These are phyloP conservation scores for Xylocampa areola DNA, from an alignment of 2,888 invertebrate species.

Conservation along the genomic window DNA sequence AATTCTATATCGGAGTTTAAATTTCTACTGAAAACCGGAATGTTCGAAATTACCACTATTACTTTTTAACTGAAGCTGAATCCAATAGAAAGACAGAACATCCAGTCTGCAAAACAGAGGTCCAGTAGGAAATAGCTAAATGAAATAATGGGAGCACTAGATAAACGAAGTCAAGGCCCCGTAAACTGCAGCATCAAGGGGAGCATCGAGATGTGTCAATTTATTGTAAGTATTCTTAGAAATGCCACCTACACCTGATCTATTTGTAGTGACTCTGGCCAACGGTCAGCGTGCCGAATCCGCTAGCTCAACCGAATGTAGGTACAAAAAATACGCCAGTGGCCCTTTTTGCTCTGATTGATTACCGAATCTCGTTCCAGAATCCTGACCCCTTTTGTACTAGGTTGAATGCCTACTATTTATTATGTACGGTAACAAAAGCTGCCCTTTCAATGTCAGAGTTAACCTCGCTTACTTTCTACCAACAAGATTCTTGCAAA, in stretches of 20 bases:
- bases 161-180: conserved; percentile 61
- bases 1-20: no score
- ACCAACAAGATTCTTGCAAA: not conserved
- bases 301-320: conserved; percentile 55
- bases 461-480: not conserved
- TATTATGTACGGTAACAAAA: not conserved
- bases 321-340: conserved; percentile 31
- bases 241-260: conserved; percentile 81
- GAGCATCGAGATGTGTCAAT: conserved; percentile 59
- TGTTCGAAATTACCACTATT: no score
- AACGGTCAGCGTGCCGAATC: conserved; percentile 78
- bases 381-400: conserved; percentile 7
- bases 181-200: conserved; percentile 53
- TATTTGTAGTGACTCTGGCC: conserved; percentile 79
- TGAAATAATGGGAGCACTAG: conserved; percentile 58
- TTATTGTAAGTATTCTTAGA: conserved; percentile 80
- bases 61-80: no score
- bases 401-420: not conserved
- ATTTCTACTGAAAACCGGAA: no score
- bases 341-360: conserved; percentile 38
- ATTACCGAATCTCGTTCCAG: conserved; percentile 11
- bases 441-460: conserved; percentile 3
- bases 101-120: conserved; percentile 33
- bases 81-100: conserved; percentile 15
- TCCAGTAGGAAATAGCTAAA: conserved; percentile 52